These are phyloP conservation scores for Otocyon megalotis DNA, from an alignment of 2,113 vertebrate genomes.

Conservation along the genomic window DNA sequence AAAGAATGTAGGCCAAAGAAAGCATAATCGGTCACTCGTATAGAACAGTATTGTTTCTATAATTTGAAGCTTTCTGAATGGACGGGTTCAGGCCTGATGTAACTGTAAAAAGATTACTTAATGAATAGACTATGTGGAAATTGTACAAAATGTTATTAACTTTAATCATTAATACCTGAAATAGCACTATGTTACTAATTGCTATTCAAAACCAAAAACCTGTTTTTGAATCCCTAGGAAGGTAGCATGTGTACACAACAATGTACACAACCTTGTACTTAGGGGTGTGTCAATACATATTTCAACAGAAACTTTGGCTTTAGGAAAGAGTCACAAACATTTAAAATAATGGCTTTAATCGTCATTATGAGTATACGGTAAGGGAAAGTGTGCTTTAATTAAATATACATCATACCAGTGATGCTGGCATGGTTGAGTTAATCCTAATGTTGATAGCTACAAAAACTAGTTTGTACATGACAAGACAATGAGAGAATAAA, in stretches of 20 bases:
- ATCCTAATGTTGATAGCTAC: slow-evolving; percentile 84
- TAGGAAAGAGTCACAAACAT: slow-evolving; percentile 87
- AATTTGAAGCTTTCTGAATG: slow-evolving; percentile 80
- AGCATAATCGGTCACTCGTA: slow-evolving; percentile 76
- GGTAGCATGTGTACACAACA: slow-evolving; percentile 52
- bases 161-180: slow-evolving; percentile 72
- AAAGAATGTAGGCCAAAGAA: slow-evolving; percentile 85
- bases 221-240: slow-evolving; percentile 77
- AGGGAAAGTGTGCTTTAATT: slow-evolving; percentile 86
- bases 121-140: slow-evolving; percentile 79
- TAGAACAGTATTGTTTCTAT: slow-evolving; percentile 80
- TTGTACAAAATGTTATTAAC: slow-evolving; percentile 83
- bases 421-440: slow-evolving; percentile 83
- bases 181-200: slow-evolving; percentile 78
- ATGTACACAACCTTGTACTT: background rate
- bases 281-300: slow-evolving; percentile 42
- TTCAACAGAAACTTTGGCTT: slow-evolving; percentile 87
- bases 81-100: slow-evolving; percentile 76
- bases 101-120: slow-evolving; percentile 74
- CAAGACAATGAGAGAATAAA: slow-evolving; percentile 85
- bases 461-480: slow-evolving; percentile 85
- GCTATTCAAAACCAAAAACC: slow-evolving; percentile 83
- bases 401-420: slow-evolving; percentile 88
- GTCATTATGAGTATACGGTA: slow-evolving; percentile 82
- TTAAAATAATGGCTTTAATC: slow-evolving; percentile 91